These are phyloP conservation scores for Colistium nudipinnis DNA, from an alignment of 2,113 vertebrate genomes.

Conservation along the genomic window DNA sequence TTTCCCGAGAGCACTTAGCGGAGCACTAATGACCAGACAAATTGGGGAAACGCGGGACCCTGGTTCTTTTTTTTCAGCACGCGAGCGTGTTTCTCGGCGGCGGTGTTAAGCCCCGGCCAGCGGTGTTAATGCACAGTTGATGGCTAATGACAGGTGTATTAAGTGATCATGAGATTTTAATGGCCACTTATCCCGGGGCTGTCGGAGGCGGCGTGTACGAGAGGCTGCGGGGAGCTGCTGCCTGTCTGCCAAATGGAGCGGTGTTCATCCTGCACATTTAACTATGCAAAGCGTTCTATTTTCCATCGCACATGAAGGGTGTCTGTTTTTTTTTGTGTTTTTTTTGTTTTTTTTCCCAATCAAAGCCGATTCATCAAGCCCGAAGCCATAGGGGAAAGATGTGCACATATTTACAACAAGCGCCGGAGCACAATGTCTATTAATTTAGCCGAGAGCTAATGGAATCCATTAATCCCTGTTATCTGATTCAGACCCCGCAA, in stretches of 20 bases:
- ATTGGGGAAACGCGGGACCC: not conserved
- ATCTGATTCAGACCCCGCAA: constrained; percentile 27
- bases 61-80: constrained; percentile 25
- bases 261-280: constrained; percentile 30
- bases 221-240: constrained; percentile 58
- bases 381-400: not conserved
- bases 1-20: constrained; percentile 12
- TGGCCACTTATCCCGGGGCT: constrained; percentile 74
- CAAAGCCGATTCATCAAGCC: constrained; percentile 17
- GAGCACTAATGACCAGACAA: constrained; percentile 18
- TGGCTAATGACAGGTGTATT: constrained; percentile 77
- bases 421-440: constrained; percentile 15
- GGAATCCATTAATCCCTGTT: constrained; percentile 39
- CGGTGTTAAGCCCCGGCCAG: constrained; percentile 29
- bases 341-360: constrained; percentile 19
- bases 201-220: constrained; percentile 65
- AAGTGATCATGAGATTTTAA: constrained; percentile 81
- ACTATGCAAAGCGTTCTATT: constrained; percentile 24
- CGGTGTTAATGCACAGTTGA: constrained; percentile 71
- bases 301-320: not conserved
- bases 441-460: constrained; percentile 25
- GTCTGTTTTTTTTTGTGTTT: constrained; percentile 22
- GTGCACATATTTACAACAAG: constrained; percentile 11
- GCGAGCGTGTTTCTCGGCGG: constrained; percentile 21
- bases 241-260: constrained; percentile 49